phyloP scores from a whole-genome alignment of 35 echinoderm and acorn worm genomes.

The Eucidaris tribuloides region DNA sequence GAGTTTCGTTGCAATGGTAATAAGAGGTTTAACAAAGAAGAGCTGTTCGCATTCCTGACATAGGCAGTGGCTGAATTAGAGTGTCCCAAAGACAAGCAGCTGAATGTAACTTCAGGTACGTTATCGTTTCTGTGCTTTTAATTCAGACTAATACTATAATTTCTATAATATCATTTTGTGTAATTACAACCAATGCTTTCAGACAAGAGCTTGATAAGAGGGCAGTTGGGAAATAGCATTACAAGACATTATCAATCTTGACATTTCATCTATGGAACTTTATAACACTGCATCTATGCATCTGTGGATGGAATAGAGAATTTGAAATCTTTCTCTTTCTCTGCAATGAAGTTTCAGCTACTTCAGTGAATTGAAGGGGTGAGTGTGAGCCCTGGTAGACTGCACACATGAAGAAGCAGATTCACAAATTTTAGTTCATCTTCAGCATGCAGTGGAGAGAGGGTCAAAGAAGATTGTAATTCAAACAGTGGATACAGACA shows the following conservation, averaged over 20 bases:
- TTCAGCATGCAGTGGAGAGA: constrained; percentile 36
- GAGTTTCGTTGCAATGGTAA: too few species aligned
- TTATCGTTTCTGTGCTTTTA: too few species aligned
- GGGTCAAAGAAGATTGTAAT: constrained; percentile 2
- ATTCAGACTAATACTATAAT: too few species aligned
- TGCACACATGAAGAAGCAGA: constrained; percentile 71
- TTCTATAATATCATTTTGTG: too few species aligned
- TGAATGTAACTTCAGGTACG: background rate
- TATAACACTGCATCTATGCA: background rate
- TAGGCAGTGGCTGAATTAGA: background rate
- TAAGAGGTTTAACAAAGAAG: constrained; percentile 65
- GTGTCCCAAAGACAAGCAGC: background rate
- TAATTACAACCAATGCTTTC: background rate
- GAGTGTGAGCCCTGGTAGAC: background rate
- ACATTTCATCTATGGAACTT: background rate
- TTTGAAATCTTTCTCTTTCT: background rate
- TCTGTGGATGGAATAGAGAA: background rate
- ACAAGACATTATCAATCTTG: background rate
- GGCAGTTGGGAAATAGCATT: background rate
- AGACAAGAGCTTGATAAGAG: background rate
- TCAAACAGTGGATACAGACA: constrained; percentile 71
- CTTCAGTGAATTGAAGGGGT: constrained; percentile 10
- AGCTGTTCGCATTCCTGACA: constrained; percentile 30
- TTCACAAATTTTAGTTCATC: constrained; percentile 55
- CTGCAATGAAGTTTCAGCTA: background rate